Evolutionary conservation across 2,113 vertebrate genomes (phyloP).

Genomic region (Corythornis cristatus): DNA sequence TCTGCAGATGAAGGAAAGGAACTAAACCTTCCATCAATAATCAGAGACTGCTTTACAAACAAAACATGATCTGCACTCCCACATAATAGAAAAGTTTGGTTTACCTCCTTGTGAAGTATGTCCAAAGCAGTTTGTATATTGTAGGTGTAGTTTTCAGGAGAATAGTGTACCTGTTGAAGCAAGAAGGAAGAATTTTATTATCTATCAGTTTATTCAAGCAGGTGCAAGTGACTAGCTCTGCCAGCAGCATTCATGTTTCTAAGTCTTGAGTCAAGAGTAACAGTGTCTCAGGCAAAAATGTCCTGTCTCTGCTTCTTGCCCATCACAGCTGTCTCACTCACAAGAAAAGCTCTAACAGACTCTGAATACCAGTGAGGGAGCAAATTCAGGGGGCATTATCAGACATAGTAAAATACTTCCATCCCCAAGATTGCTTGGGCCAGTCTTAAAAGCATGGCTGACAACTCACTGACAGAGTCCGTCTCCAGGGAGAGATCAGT

Average conservation of each 20-base stretch:
- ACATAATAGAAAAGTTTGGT: not conserved
- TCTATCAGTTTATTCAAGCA: not conserved
- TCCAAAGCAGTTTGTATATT: slow-evolving; percentile 72
- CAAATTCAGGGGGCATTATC: not conserved
- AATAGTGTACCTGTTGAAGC: slow-evolving; percentile 44
- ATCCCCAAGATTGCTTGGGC: not conserved
- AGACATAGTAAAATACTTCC: not conserved
- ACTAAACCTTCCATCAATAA: not conserved
- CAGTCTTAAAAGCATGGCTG: not conserved
- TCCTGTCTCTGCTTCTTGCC: not conserved
- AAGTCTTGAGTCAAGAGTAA: not conserved
- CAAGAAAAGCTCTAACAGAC: not conserved
- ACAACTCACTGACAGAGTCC: not conserved
- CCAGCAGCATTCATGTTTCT: not conserved
- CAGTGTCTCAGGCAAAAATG: not conserved
- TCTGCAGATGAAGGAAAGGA: not conserved
- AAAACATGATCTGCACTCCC: not conserved
- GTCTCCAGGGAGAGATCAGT: not conserved
- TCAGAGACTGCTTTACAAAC: not conserved
- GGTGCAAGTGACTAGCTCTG: not conserved
- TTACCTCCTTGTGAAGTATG: slow-evolving; percentile 78
- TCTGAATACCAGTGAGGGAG: not conserved
- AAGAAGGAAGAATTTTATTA: not conserved
- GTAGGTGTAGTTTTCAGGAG: slow-evolving; percentile 70
- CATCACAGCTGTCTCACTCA: not conserved